Base-by-base conservation (phyloP, 2,113 vertebrate genomes). In the Nesogale talazaci region DNA sequence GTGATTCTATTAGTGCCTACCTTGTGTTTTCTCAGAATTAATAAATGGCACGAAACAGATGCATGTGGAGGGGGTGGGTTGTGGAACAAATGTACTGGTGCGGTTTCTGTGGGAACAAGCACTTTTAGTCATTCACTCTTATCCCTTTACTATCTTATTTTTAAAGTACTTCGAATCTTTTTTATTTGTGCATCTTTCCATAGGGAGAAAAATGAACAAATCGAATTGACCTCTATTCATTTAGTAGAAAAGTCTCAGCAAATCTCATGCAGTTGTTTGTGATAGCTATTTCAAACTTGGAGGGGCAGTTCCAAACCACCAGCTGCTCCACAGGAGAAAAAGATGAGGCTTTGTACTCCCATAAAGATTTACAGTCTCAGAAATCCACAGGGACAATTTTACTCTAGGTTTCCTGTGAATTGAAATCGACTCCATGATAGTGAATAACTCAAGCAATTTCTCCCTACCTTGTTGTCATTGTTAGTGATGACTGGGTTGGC, bases 11-110 rank as follows among this genome's bases (percentile, higher is more conserved):
- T 94, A 56, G 23, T 23, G 1, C 87, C 91, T 92, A 78, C 31
- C 86, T 90, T 76, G 20, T 88, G 63, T 75, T 89, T 94, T 63
- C 63, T 40, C 5, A 92, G 72, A 94, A 88, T 89, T 93, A 84
- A 15, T 69, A 92, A 79, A 36, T 92, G 38, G 19, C 57, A 76
- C 72, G 85, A 86, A 82, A 25, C 25, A 72, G 15, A 85, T 86
- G 9, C 57, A 40, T 72, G 31, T 89, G 19, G 85, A 52, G 87
- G 36, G 67, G 20, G 25, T 82, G 31, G n/a, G 16, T 4, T 65
- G 2, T 29, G 25, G 31, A 57, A 15, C 29, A 79, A 72, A 46
- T 42, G 29, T 63, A 34, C 52, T 63, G 46, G 8, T 78, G n/a
- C 2, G 38, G 38, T 90, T 93, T 72, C 61, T 93, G 22, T 89